These are phyloP conservation scores for Latrodectus geometricus DNA, from an alignment of 1,140 invertebrate genomes.

Conservation along the genomic window DNA sequence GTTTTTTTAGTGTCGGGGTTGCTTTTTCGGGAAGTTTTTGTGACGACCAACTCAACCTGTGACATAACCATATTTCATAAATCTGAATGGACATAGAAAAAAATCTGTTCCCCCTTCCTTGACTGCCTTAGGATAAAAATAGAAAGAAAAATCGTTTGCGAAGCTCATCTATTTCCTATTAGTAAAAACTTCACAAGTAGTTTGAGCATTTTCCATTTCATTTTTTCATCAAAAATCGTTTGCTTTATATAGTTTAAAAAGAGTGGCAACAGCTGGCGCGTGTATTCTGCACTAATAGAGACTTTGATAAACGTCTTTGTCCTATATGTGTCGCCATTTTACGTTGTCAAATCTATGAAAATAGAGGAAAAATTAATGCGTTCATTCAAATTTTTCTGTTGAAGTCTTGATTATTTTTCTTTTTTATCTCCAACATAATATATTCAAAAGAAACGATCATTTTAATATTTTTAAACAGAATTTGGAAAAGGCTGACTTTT, in stretches of 20 bases:
- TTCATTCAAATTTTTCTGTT: background rate
- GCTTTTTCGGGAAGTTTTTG: constrained; percentile 28
- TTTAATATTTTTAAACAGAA: too few species aligned
- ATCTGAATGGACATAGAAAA: constrained; percentile 17
- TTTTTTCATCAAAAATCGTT: constrained; percentile 5
- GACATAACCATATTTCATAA: constrained; percentile 49
- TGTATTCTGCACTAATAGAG: background rate
- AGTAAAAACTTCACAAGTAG: constrained; percentile 32
- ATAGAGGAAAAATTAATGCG: background rate
- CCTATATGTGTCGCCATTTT: background rate
- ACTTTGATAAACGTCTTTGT: background rate
- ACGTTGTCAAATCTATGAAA: background rate
- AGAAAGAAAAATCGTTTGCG: background rate
- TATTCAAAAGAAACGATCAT: too few species aligned
- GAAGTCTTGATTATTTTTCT: too few species aligned
- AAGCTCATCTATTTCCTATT: constrained; percentile 36
- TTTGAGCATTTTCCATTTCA: background rate
- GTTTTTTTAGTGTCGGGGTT: background rate
- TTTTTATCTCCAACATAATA: background rate
- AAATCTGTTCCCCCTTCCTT: background rate
- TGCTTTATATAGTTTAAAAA: constrained; percentile 47
- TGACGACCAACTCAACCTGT: constrained; percentile 30
- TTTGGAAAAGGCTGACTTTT: too few species aligned
- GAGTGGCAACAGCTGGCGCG: constrained; percentile 20
- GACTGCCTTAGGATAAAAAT: constrained; percentile 31